Evolutionary conservation across 1,140 invertebrate species (phyloP).

Genomic region (Drosophila kikkawai): DNA sequence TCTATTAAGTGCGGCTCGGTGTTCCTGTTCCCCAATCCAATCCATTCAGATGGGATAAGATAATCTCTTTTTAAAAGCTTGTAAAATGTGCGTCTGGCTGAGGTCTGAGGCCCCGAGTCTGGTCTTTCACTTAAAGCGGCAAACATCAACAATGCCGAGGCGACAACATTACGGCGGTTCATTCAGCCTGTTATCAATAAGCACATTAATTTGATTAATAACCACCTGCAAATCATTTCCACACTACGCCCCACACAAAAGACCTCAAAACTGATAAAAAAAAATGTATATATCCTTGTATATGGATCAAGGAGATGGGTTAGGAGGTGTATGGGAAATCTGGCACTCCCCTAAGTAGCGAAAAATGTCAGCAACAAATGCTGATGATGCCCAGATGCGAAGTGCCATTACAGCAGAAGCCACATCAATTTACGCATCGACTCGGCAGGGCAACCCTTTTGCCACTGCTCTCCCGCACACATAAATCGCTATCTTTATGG

Average conservation of each 20-base stretch:
- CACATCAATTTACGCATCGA: slow-evolving; percentile 80
- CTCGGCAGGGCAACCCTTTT: slow-evolving; percentile 77
- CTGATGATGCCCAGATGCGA: slow-evolving; percentile 74
- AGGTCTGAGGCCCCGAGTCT: slow-evolving; percentile 15
- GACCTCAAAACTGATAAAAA: slow-evolving; percentile 60
- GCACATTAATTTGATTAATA: slow-evolving; percentile 85
- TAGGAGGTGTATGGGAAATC: slow-evolving; percentile 3
- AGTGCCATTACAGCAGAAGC: slow-evolving; percentile 78
- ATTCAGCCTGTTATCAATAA: slow-evolving; percentile 77
- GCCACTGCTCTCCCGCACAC: slow-evolving; percentile 55
- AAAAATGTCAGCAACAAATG: slow-evolving; percentile 82
- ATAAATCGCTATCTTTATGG: slow-evolving; percentile 85
- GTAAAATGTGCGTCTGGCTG: slow-evolving; percentile 65
- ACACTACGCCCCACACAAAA: slow-evolving; percentile 64
- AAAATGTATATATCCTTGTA: not conserved
- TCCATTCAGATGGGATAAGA: slow-evolving; percentile 68
- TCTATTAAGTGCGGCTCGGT: slow-evolving; percentile 73
- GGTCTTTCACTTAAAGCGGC: slow-evolving; percentile 50
- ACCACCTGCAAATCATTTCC: slow-evolving; percentile 84
- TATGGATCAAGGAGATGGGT: not conserved
- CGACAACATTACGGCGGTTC: slow-evolving; percentile 49
- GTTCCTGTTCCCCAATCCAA: slow-evolving; percentile 41
- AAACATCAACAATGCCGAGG: slow-evolving; percentile 49
- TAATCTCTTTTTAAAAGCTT: slow-evolving; percentile 74
- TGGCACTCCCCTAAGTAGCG: slow-evolving; percentile 66